These are phyloP conservation scores for Montipora sp. DNA, from an alignment of 64 coral and sea anemone genomes.

Conservation along the genomic window DNA sequence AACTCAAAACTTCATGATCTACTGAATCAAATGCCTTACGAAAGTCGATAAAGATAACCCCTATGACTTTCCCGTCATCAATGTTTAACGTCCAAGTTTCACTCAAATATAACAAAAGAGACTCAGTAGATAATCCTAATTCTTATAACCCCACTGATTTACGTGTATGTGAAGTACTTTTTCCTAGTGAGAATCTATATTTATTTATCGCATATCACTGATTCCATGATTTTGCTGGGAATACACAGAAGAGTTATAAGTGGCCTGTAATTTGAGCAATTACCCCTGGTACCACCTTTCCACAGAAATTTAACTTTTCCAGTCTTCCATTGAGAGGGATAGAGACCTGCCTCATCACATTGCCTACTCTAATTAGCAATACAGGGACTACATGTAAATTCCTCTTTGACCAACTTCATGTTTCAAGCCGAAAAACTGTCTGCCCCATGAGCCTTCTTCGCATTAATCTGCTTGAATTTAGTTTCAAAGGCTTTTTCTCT, in stretches of 20 bases:
- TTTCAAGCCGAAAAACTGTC: not conserved
- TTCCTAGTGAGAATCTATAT: slow-evolving; percentile 1
- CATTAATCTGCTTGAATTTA: not conserved
- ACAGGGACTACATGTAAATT: not conserved
- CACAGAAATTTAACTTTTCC: slow-evolving; percentile 25
- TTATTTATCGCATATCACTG: not conserved
- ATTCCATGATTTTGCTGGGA: slow-evolving; percentile 38
- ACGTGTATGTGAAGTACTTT: not conserved
- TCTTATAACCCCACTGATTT: slow-evolving; percentile 36
- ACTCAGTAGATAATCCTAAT: slow-evolving; percentile 17
- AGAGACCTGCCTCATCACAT: not conserved
- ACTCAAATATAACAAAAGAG: slow-evolving; percentile 24
- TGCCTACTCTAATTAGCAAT: slow-evolving; percentile 29
- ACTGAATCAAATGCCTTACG: not conserved
- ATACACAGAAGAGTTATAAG: slow-evolving; percentile 9
- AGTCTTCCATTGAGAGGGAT: slow-evolving; percentile 25
- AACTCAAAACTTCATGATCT: slow-evolving; percentile 11
- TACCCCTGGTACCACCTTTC: not conserved
- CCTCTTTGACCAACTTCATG: slow-evolving; percentile 2
- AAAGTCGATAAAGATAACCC: not conserved
- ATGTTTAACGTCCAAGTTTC: slow-evolving; percentile 31
- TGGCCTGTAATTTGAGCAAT: slow-evolving; percentile 43
- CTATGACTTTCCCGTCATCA: slow-evolving; percentile 11
- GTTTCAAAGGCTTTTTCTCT: too few relatives aligned
- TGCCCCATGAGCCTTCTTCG: not conserved